Conservation (phyloP, 2,113 vertebrate species). For the Dipodomys ordii region DNA sequence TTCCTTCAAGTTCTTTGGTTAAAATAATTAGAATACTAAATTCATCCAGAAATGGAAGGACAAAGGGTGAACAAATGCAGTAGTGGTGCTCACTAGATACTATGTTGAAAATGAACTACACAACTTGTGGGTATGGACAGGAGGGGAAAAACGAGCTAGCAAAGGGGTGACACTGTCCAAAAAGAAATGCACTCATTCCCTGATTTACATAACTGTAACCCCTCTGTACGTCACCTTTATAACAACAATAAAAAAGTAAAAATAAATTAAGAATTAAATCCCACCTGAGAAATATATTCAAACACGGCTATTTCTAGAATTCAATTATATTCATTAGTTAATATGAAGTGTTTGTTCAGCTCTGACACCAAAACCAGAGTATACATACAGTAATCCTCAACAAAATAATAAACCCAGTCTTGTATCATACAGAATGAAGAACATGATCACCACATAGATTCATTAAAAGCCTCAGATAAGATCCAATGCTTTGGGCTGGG, state of each 20-base stretch:
- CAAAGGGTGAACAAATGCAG: too few relatives aligned
- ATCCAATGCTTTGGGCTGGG: not conserved
- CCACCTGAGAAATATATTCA: conserved; percentile 5
- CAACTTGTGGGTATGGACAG: too few relatives aligned
- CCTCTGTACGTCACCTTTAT: too few relatives aligned
- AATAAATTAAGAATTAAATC: too few relatives aligned
- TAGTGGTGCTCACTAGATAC: too few relatives aligned
- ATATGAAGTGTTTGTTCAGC: not conserved
- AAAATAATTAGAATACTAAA: conserved; percentile 17
- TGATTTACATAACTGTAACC: too few relatives aligned
- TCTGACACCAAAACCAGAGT: not conserved
- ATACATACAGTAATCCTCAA: not conserved
- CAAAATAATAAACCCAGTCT: not conserved
- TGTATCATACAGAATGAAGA: not conserved
- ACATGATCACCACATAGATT: not conserved
- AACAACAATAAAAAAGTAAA: too few relatives aligned
- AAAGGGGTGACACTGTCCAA: too few relatives aligned
- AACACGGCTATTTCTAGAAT: not conserved
- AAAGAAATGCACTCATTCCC: too few relatives aligned
- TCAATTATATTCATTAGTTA: conserved; percentile 10
- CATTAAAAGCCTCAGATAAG: conserved; percentile 35
- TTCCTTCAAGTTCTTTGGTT: conserved; percentile 33
- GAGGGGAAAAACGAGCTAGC: too few relatives aligned
- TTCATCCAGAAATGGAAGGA: not conserved
- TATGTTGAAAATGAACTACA: too few relatives aligned